Evolutionary conservation across 2,888 invertebrate species (phyloP).

Genomic region (Cyrtodaria siliqua): DNA sequence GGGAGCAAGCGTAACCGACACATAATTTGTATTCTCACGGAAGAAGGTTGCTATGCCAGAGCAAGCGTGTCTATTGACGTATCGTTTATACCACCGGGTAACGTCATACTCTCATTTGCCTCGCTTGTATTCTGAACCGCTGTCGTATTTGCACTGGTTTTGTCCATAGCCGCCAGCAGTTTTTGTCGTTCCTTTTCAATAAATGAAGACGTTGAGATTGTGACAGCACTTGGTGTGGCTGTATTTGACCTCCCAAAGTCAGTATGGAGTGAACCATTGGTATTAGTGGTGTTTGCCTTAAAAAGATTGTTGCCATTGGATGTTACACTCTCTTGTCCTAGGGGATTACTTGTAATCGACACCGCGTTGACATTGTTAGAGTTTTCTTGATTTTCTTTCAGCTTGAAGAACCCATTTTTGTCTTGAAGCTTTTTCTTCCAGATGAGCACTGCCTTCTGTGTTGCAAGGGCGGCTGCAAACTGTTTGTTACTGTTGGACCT

Average conservation of each 20-base stretch:
- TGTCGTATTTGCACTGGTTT: too few relatives aligned
- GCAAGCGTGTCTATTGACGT: too few relatives aligned
- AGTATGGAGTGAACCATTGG: not conserved
- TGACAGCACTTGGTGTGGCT: constrained; percentile 19
- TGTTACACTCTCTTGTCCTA: too few relatives aligned
- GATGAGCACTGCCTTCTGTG: constrained; percentile 57
- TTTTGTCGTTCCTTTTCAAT: constrained; percentile 46
- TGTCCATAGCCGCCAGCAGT: constrained; percentile 2
- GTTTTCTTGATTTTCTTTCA: constrained; percentile 1
- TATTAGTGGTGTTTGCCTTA: too few relatives aligned
- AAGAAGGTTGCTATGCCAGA: too few relatives aligned
- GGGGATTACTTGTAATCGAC: not conserved
- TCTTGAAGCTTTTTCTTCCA: constrained; percentile 54
- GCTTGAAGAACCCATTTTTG: constrained; percentile 4
- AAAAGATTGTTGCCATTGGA: not conserved
- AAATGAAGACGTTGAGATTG: constrained; percentile 23
- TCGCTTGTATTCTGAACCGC: too few relatives aligned
- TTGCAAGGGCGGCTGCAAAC: constrained; percentile 52
- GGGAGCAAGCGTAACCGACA: too few relatives aligned
- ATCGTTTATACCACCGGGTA: too few relatives aligned
- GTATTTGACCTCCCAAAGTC: constrained; percentile 1
- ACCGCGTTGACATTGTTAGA: not conserved
- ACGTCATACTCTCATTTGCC: too few relatives aligned
- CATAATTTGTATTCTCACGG: too few relatives aligned
- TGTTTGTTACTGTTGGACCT: constrained; percentile 48